Evolutionary conservation across 2,113 vertebrate genomes (phyloP).

Genomic region (Saguinus imperator): DNA sequence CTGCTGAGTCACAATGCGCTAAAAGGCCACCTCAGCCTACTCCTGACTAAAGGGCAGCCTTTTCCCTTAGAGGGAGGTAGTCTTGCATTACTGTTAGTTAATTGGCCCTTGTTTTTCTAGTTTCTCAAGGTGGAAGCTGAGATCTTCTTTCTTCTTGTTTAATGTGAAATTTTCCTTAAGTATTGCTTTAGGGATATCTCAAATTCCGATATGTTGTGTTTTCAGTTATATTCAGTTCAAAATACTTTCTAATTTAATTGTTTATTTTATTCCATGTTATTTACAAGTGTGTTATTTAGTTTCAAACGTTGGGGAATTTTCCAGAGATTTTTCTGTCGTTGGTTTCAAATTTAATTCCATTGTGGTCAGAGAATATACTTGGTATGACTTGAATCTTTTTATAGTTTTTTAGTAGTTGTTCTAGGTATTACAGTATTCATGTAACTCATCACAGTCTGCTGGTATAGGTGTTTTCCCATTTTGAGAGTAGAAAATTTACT

Average conservation of each 20-base stretch:
- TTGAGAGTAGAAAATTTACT: neutral
- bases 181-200: neutral
- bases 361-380: neutral
- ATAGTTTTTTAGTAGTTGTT: neutral
- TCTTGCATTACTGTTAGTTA: neutral
- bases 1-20: no score
- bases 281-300: neutral
- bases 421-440: neutral
- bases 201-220: neutral
- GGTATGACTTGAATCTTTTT: neutral
- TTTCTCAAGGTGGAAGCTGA: neutral
- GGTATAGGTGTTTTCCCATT: neutral
- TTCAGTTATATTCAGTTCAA: neutral
- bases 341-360: neutral
- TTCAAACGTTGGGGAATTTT: neutral
- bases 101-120: neutral
- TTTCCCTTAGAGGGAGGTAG: neutral
- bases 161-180: neutral
- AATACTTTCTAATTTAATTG: neutral
- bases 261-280: neutral
- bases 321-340: neutral
- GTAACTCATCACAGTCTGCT: neutral
- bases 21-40: no score
- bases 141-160: neutral
- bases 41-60: accelerated